These are phyloP conservation scores for Aegotheles bennettii DNA, from an alignment of 2,113 vertebrate genomes.

Conservation along the genomic window DNA sequence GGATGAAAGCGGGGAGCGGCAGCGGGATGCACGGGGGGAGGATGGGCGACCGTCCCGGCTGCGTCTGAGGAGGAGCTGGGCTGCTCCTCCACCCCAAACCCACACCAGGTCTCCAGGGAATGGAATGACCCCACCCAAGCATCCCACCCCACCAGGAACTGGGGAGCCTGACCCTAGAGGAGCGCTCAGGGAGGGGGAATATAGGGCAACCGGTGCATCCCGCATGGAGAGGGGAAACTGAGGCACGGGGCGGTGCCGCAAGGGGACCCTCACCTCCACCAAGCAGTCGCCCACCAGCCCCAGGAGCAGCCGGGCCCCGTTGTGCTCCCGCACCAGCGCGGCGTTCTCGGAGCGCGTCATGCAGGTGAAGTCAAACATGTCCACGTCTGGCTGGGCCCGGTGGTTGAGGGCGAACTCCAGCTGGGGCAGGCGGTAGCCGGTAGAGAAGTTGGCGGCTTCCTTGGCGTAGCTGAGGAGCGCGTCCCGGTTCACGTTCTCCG, in stretches of 20 bases:
- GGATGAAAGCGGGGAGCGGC: constrained; percentile 12
- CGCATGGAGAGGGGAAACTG: neutral
- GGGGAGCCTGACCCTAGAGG: neutral
- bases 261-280: constrained; percentile 82
- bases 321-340: constrained; percentile 79
- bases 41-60: neutral
- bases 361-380: constrained; percentile 89
- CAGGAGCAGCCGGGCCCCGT: constrained; percentile 72
- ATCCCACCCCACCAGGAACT: accelerated
- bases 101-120: neutral
- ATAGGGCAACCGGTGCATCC: accelerated
- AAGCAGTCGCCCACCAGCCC: constrained; percentile 91
- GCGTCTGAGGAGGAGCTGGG: neutral
- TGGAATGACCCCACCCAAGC: too few relatives aligned
- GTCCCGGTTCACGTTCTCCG: constrained; percentile 71
- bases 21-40: neutral
- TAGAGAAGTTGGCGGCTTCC: constrained; percentile 84
- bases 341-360: constrained; percentile 86
- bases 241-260: neutral
- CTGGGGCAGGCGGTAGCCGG: constrained; percentile 72
- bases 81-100: neutral
- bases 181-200: neutral
- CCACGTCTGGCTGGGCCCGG: constrained; percentile 71
- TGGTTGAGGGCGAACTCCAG: constrained; percentile 79
- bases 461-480: constrained; percentile 77